Conservation (phyloP, 2,888 invertebrate genomes). For the Melieria picta region DNA sequence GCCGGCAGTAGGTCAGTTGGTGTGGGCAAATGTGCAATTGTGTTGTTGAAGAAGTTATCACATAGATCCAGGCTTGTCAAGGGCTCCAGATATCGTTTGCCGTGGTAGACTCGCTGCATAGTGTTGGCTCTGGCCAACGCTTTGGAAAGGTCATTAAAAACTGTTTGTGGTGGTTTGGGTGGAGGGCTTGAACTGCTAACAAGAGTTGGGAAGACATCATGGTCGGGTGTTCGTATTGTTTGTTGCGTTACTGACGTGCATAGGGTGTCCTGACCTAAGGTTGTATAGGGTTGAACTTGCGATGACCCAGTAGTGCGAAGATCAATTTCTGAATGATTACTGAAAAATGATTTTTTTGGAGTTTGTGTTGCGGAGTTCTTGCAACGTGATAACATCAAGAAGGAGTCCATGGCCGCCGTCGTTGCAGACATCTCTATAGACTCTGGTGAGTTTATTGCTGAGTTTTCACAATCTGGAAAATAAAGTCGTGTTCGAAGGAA, state of each 20-base stretch:
- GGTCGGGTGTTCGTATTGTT: too few species aligned
- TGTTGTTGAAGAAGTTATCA: constrained; percentile 55
- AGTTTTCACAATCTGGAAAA: too few species aligned
- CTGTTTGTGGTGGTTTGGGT: constrained; percentile 5
- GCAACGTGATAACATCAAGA: neutral
- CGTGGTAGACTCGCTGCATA: constrained; percentile 53
- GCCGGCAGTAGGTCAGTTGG: constrained; percentile 37
- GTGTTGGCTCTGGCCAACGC: constrained; percentile 16
- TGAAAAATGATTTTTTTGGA: neutral
- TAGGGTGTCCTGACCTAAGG: neutral
- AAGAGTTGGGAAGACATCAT: too few species aligned
- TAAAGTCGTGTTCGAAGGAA: too few species aligned
- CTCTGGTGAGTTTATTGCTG: too few species aligned
- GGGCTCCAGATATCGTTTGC: constrained; percentile 58
- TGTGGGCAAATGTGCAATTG: constrained; percentile 48
- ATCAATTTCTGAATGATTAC: constrained; percentile 9
- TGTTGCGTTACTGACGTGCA: too few species aligned
- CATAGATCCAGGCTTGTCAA: constrained; percentile 44
- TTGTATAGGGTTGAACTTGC: neutral
- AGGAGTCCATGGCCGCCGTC: too few species aligned
- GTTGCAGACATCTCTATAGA: too few species aligned
- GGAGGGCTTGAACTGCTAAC: too few species aligned
- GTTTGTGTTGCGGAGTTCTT: constrained; percentile 29
- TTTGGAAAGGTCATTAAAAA: constrained; percentile 12
- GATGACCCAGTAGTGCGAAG: neutral